phyloP scores from a whole-genome alignment of 2,888 invertebrate genomes.

The Oxytorus armatus region DNA sequence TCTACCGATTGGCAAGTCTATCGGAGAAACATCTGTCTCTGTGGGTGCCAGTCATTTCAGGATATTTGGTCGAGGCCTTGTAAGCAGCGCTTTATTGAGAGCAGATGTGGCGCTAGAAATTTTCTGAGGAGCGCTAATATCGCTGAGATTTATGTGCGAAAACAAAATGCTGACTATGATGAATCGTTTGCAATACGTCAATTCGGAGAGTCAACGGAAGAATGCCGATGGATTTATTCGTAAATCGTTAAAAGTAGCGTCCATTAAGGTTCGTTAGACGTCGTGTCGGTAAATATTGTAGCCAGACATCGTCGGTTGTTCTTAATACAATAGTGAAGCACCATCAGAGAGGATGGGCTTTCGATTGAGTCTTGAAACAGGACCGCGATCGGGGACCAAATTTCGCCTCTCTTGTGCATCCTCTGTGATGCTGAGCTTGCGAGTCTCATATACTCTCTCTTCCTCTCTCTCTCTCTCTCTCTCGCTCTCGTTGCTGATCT shows the following conservation, averaged over 20 bases:
- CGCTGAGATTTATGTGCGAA: background rate
- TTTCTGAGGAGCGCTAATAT: background rate
- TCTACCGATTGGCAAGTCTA: background rate
- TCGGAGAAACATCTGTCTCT: background rate
- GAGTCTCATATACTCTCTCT: constrained; percentile 28
- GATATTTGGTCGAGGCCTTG: background rate
- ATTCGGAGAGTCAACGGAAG: background rate
- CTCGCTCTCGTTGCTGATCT: constrained; percentile 24
- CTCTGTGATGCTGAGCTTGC: constrained; percentile 61
- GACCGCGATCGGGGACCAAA: constrained; percentile 21
- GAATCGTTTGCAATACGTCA: background rate
- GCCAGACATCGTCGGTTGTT: background rate
- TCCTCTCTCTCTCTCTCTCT: constrained; percentile 34
- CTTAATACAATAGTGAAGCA: background rate
- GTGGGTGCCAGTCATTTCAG: background rate
- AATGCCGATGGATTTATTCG: background rate
- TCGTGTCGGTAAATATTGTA: background rate
- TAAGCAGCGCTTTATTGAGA: background rate
- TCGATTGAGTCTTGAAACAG: constrained; percentile 32
- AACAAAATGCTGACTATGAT: no score
- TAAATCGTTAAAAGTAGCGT: background rate
- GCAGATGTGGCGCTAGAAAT: background rate
- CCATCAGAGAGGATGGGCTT: constrained; percentile 1
- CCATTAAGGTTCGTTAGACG: background rate
- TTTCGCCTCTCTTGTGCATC: constrained; percentile 38